These are phyloP conservation scores for Iguana delicatissima DNA, from an alignment of 2,797 vertebrate species.

Conservation along the genomic window DNA sequence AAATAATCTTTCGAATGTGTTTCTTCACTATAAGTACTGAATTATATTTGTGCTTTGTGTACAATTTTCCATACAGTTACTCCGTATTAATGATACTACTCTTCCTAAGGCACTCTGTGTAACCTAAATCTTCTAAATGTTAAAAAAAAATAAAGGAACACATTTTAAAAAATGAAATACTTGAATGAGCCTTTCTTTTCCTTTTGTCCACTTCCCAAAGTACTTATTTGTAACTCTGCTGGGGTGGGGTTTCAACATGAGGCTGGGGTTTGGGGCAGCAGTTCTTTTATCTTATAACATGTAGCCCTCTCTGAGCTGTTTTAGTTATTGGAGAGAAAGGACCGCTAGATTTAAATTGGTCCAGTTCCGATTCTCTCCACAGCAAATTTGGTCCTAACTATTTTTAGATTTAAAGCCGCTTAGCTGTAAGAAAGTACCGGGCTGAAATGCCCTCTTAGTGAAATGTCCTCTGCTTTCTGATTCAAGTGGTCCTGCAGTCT, in stretches of 20 bases:
- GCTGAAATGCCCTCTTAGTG: not conserved
- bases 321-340: not conserved
- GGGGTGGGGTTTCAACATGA: too few relatives aligned
- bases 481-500: not conserved
- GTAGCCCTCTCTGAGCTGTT: not conserved
- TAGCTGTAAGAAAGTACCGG: not conserved
- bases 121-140: constrained; percentile 75
- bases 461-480: not conserved
- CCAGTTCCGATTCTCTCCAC: not conserved
- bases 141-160: constrained; percentile 71
- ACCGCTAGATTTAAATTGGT: not conserved
- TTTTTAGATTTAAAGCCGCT: constrained; percentile 37
- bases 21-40: constrained; percentile 69
- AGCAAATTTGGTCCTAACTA: not conserved
- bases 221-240: not conserved
- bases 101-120: constrained; percentile 73
- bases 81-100: constrained; percentile 65
- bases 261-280: not conserved
- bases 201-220: constrained; percentile 18
- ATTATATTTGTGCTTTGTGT: constrained; percentile 63
- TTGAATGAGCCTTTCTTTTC: constrained; percentile 43
- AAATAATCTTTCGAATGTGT: constrained; percentile 69
- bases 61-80: constrained; percentile 65
- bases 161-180: constrained; percentile 58
- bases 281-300: not conserved